These are phyloP conservation scores for Orthonychiurus folsomi DNA, from an alignment of 2,888 invertebrate genomes.

Conservation along the genomic window DNA sequence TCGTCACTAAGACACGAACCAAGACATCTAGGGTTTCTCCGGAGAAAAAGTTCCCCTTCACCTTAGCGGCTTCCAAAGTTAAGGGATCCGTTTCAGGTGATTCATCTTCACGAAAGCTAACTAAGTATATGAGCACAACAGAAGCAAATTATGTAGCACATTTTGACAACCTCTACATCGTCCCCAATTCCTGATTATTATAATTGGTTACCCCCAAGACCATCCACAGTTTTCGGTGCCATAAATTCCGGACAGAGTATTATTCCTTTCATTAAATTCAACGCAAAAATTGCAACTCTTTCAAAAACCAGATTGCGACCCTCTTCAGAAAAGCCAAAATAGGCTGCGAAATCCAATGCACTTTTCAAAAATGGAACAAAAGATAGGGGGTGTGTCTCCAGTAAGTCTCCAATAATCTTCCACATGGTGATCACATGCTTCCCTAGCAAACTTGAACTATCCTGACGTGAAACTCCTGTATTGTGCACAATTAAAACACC, in stretches of 20 bases:
- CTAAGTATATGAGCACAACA: background rate
- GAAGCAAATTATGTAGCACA: background rate
- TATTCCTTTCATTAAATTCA: slow-evolving; percentile 79
- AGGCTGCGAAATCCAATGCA: slow-evolving; percentile 70
- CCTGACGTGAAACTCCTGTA: slow-evolving; percentile 30
- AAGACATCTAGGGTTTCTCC: slow-evolving; percentile 67
- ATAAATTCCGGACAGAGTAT: slow-evolving; percentile 68
- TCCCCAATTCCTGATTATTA: background rate
- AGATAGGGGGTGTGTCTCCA: slow-evolving; percentile 68
- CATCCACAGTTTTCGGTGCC: slow-evolving; percentile 53
- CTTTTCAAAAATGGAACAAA: slow-evolving; percentile 70
- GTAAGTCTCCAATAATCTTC: slow-evolving; percentile 50
- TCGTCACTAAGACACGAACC: slow-evolving; percentile 71
- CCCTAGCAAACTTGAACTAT: slow-evolving; percentile 32
- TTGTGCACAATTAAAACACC: background rate
- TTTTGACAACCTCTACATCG: no score
- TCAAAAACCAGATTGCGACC: slow-evolving; percentile 67
- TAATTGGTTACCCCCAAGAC: slow-evolving; percentile 42
- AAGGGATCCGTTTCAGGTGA: slow-evolving; percentile 45
- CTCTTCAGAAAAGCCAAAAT: slow-evolving; percentile 77
- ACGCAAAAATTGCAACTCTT: slow-evolving; percentile 76
- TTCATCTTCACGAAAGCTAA: slow-evolving; percentile 26
- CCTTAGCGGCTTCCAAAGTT: slow-evolving; percentile 55
- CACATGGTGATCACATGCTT: slow-evolving; percentile 40
- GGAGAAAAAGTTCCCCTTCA: slow-evolving; percentile 69